Conservation (phyloP, 2,888 invertebrate species). For the Macaria notata region DNA sequence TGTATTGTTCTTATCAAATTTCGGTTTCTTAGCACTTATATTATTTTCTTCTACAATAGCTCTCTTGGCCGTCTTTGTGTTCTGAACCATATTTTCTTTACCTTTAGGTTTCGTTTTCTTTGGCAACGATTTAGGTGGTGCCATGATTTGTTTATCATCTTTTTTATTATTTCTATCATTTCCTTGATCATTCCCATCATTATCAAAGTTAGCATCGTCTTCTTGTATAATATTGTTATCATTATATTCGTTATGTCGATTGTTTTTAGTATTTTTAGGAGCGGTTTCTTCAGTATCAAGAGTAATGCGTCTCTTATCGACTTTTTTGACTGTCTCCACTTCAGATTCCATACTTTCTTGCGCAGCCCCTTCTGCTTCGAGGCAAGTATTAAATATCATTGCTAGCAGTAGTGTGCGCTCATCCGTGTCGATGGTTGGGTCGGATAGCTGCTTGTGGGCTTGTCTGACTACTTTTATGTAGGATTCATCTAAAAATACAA, state of each 20-base stretch:
- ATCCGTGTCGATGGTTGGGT: constrained; percentile 58
- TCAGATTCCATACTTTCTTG: constrained; percentile 46
- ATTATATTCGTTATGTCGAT: not conserved
- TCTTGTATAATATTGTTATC: not conserved
- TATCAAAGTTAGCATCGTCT: too few species aligned
- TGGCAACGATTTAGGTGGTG: constrained; percentile 62
- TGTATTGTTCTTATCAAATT: constrained; percentile 4
- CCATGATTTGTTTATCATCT: constrained; percentile 56
- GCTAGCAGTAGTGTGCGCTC: constrained; percentile 59
- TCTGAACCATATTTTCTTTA: constrained; percentile 39
- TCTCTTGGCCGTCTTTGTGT: constrained; percentile 29
- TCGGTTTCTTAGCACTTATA: constrained; percentile 20
- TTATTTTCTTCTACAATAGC: constrained; percentile 5
- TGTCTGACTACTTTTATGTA: constrained; percentile 58
- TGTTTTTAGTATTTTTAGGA: constrained; percentile 13
- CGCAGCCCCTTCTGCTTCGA: constrained; percentile 47
- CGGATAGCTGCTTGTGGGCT: constrained; percentile 53
- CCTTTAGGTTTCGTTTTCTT: constrained; percentile 55
- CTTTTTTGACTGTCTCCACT: constrained; percentile 38
- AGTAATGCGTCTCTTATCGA: constrained; percentile 16
- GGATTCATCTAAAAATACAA: constrained; percentile 57
- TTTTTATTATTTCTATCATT: not conserved
- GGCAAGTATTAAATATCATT: constrained; percentile 60
- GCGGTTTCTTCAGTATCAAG: constrained; percentile 14
- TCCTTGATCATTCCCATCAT: not conserved